These are phyloP conservation scores for Agrenia bidenticulata DNA, from an alignment of 2,888 invertebrate genomes.

Conservation along the genomic window DNA sequence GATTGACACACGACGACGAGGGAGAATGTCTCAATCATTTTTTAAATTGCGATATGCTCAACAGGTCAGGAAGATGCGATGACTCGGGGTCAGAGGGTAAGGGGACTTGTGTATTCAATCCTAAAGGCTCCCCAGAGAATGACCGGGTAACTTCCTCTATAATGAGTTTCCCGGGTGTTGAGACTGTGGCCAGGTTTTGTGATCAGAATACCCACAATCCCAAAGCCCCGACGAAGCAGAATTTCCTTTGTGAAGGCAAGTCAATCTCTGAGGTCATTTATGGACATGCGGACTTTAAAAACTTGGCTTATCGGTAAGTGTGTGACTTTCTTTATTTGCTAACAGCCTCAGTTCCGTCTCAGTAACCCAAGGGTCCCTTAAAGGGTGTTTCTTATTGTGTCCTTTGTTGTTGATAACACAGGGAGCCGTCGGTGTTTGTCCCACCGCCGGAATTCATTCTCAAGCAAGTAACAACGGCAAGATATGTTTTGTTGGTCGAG, in stretches of 20 bases:
- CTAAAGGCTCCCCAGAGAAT: slow-evolving; percentile 41
- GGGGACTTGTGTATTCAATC: slow-evolving; percentile 40
- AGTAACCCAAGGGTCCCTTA: too few relatives aligned
- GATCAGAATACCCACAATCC: slow-evolving; percentile 65
- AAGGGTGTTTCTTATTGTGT: background rate
- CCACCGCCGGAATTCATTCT: slow-evolving; percentile 51
- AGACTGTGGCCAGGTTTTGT: slow-evolving; percentile 63
- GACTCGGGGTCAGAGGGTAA: slow-evolving; percentile 32
- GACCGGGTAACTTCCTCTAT: slow-evolving; percentile 50
- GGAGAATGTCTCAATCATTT: too few relatives aligned
- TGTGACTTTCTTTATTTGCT: too few relatives aligned
- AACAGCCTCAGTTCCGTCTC: too few relatives aligned
- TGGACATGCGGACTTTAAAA: slow-evolving; percentile 60
- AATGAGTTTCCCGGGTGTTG: slow-evolving; percentile 52
- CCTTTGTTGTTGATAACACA: slow-evolving; percentile 25
- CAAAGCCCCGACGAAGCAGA: slow-evolving; percentile 68
- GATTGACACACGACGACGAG: too few relatives aligned
- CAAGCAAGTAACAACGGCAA: slow-evolving; percentile 51
- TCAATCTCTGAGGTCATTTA: slow-evolving; percentile 65
- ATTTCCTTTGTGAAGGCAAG: slow-evolving; percentile 64
- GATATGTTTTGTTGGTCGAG: slow-evolving; percentile 52
- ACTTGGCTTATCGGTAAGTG: slow-evolving; percentile 42
- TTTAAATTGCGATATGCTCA: slow-evolving; percentile 17
- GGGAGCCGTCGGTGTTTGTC: slow-evolving; percentile 50
- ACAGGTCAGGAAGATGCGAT: slow-evolving; percentile 52